phyloP scores from a whole-genome alignment of 2,797 vertebrate species.

The Semotilus atromaculatus region DNA sequence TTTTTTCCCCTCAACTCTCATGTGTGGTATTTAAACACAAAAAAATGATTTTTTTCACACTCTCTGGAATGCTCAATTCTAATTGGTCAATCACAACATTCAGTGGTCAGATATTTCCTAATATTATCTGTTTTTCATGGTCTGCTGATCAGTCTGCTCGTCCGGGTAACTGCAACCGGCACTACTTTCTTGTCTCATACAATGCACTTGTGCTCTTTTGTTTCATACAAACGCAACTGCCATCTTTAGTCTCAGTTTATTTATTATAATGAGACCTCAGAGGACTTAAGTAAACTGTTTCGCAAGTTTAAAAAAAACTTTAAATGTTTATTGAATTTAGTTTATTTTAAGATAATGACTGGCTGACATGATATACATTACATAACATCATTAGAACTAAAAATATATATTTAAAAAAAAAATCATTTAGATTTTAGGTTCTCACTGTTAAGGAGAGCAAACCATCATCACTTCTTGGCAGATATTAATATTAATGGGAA shows the following conservation, averaged over 20 bases:
- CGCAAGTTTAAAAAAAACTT: neutral
- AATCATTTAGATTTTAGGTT: neutral
- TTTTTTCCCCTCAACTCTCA: neutral
- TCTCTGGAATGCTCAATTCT: neutral
- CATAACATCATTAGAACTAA: neutral
- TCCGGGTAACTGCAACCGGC: neutral
- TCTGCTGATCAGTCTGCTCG: neutral
- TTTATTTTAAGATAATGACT: neutral
- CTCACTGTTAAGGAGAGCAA: neutral
- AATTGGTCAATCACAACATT: neutral
- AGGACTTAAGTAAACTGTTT: neutral
- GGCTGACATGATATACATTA: neutral
- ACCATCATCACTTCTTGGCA: neutral
- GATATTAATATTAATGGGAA: neutral
- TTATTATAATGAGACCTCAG: neutral
- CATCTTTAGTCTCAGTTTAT: neutral
- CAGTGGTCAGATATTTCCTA: neutral
- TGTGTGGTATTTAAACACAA: neutral
- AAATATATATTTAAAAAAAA: neutral
- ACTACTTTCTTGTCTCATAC: neutral
- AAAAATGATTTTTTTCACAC: too few relatives aligned
- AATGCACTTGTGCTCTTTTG: neutral
- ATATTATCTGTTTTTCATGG: too few relatives aligned
- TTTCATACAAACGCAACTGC: neutral
- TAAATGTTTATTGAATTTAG: neutral